These are phyloP conservation scores for Nomada fabriciana DNA, from an alignment of 2,888 invertebrate species.

Conservation along the genomic window DNA sequence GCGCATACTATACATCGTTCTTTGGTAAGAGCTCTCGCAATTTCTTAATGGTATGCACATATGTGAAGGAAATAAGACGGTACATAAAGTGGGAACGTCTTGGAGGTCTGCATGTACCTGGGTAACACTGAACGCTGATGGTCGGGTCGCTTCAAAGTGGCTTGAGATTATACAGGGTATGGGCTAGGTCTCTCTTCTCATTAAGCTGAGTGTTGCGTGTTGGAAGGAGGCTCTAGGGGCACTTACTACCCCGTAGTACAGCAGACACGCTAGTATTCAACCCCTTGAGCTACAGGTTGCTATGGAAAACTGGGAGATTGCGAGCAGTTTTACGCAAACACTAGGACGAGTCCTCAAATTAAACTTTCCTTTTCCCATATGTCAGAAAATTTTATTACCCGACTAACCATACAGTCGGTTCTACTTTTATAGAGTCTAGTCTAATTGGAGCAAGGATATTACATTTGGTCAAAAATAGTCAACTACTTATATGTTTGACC, in stretches of 20 bases:
- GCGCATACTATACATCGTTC: conserved; percentile 26
- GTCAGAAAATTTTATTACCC: too few relatives aligned
- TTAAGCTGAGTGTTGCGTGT: conserved; percentile 83
- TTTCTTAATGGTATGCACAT: conserved; percentile 64
- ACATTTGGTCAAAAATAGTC: too few relatives aligned
- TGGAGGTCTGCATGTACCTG: conserved; percentile 54
- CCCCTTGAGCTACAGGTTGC: conserved; percentile 78
- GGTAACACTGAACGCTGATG: conserved; percentile 65
- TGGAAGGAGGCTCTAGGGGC: conserved; percentile 81
- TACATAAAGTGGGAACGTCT: conserved; percentile 47
- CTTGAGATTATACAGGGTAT: conserved; percentile 70
- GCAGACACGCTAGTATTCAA: conserved; percentile 70
- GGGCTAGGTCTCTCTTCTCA: conserved; percentile 80
- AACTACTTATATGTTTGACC: too few relatives aligned
- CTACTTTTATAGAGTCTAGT: too few relatives aligned
- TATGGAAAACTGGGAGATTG: conserved; percentile 77
- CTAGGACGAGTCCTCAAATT: conserved; percentile 72
- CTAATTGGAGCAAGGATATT: too few relatives aligned
- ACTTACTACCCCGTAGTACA: conserved; percentile 78
- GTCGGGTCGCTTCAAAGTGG: conserved; percentile 72
- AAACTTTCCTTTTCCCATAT: conserved; percentile 52
- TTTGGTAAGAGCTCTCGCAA: conserved; percentile 40
- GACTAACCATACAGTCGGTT: too few relatives aligned
- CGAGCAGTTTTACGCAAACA: conserved; percentile 76
- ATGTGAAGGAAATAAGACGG: conserved; percentile 59